Evolutionary conservation across 2,888 invertebrate species (phyloP).

Genomic region (Zootermopsis nevadensis): DNA sequence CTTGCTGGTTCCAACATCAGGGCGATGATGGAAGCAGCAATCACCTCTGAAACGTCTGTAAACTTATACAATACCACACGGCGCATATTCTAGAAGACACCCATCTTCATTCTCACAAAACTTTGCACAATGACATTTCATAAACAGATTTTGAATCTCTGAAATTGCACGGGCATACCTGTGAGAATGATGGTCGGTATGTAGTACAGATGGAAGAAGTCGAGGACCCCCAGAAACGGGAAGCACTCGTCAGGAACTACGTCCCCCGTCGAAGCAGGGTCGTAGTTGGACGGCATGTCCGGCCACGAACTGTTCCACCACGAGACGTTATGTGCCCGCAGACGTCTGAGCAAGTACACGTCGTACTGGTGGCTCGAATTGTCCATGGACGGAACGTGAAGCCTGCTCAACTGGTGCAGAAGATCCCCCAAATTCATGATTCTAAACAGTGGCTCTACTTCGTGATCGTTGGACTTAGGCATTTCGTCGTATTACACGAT

Average conservation of each 20-base stretch:
- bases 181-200: conserved; percentile 70
- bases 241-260: conserved; percentile 49
- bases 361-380: background rate
- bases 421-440: background rate
- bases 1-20: no score
- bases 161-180: conserved; percentile 61
- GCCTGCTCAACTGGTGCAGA: background rate
- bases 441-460: background rate
- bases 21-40: no score
- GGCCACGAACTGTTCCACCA: background rate
- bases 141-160: no score
- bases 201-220: conserved; percentile 68
- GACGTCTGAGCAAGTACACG: background rate
- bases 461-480: background rate
- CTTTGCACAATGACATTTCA: no score
- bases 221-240: conserved; percentile 60
- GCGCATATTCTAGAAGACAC: no score
- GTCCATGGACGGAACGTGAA: background rate
- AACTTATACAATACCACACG: no score
- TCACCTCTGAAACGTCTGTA: no score
- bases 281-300: background rate
- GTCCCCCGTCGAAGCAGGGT: background rate
- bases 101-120: no score
- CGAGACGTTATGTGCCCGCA: background rate
- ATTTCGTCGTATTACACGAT: background rate